Base-by-base conservation (phyloP, 2,113 vertebrate species). In the Nothocercus nigrocapillus region DNA sequence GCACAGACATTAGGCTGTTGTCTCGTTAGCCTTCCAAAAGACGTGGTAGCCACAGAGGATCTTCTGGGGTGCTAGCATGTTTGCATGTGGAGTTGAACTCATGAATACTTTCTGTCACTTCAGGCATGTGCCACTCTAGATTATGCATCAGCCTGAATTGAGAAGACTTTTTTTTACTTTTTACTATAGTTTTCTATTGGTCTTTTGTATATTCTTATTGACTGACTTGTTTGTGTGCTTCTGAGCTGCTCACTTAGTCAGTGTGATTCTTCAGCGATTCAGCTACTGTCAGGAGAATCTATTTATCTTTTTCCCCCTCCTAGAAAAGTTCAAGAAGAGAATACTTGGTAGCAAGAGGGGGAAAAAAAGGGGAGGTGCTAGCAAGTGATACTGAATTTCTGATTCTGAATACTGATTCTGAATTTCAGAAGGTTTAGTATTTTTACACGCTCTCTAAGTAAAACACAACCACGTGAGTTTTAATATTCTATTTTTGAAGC, bases 401-500 rank as follows among this genome's bases (percentile, higher is more conserved):
- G 36, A 36, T 36, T 36, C 36, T 36, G 36, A 36, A 36, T 36
- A 36, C 36, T 5, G 14, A 28, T 28, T 16, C 66, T 73, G 32
- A 24, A 51, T 63, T 63, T 38, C 36, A 38, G 56, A 15, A 1
- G 1, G 8, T 69, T 90, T 12, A 11, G 22, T 63, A 14, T 63
- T 21, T 3, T 49, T 61, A 27, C 5, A 5, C 17, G 53, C 5
- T 6, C 51, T 27, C 51, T 30, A 47, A 16, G 9, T 54, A 54
- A 42, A 2, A 1, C 40, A 6, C 9, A 13, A 27, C 68, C 49
- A 42, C 2, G 0, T 49, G 68, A 68, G 9, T 82, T 78, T 56
- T 45, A 19, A 19, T 87, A 9, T n/a, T 73, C 18, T 24, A 9
- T 62, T 67, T 8, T 58, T 53, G 24, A 68, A 36, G 32, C 47